Evolutionary conservation across 2,888 invertebrate genomes (phyloP).

Genomic region (Drosophila nr. perissopoda): DNA sequence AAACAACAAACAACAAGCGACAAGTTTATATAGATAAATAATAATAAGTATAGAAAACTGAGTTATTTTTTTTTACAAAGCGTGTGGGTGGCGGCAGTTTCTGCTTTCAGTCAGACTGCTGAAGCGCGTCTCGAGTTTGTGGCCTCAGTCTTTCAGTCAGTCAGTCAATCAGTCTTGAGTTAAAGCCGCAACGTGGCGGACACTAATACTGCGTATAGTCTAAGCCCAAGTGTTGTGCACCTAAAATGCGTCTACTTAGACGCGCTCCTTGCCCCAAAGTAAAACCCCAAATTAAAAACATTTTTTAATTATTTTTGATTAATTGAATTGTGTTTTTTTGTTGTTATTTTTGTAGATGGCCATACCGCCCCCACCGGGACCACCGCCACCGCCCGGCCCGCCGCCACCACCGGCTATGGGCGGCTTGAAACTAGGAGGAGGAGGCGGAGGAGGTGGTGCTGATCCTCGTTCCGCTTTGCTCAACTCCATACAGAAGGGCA

Average conservation of each 20-base stretch:
- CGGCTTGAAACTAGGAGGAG: slow-evolving; percentile 77
- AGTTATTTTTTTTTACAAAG: slow-evolving; percentile 39
- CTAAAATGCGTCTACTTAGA: slow-evolving; percentile 59
- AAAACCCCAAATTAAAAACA: neutral
- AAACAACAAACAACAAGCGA: slow-evolving; percentile 7
- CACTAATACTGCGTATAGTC: slow-evolving; percentile 23
- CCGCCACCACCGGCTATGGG: slow-evolving; percentile 87
- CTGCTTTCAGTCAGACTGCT: slow-evolving; percentile 20
- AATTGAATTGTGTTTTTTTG: neutral
- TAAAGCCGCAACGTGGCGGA: slow-evolving; percentile 42
- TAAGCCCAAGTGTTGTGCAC: neutral
- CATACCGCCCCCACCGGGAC: slow-evolving; percentile 86
- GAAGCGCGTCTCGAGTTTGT: slow-evolving; percentile 31
- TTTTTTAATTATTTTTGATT: neutral
- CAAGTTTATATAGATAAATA: slow-evolving; percentile 30
- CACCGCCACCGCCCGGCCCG: slow-evolving; percentile 89
- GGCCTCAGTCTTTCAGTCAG: slow-evolving; percentile 17
- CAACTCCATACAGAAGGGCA: slow-evolving; percentile 93
- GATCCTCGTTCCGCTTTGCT: slow-evolving; percentile 90
- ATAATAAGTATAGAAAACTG: slow-evolving; percentile 68
- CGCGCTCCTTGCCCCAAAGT: slow-evolving; percentile 57
- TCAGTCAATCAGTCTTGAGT: slow-evolving; percentile 40
- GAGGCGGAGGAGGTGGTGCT: slow-evolving; percentile 79
- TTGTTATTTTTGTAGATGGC: slow-evolving; percentile 80
- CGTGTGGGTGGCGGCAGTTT: slow-evolving; percentile 53